Conservation (phyloP, 2,113 vertebrate species). For the Bostrychus sinensis region DNA sequence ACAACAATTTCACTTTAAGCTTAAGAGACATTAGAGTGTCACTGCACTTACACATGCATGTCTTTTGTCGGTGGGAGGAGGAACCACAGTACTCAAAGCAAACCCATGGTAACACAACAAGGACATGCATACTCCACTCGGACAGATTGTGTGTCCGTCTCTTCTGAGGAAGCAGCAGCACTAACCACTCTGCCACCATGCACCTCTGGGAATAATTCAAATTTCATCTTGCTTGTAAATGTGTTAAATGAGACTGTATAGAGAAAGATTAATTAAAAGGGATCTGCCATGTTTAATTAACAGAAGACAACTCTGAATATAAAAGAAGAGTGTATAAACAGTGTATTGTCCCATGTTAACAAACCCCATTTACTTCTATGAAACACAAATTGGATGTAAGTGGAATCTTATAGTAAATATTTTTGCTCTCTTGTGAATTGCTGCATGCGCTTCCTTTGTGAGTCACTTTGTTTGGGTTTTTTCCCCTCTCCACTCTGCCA, state of each 20-base stretch:
- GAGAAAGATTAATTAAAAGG: background rate
- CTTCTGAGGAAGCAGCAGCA: background rate
- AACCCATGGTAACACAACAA: background rate
- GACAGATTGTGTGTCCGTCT: too few species aligned
- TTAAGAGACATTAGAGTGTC: too few species aligned
- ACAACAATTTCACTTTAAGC: too few species aligned
- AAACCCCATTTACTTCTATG: slow-evolving; percentile 15
- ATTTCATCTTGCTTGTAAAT: background rate
- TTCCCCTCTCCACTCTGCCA: slow-evolving; percentile 35
- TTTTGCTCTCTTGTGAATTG: slow-evolving; percentile 18
- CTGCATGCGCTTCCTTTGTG: slow-evolving; percentile 42
- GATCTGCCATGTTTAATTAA: background rate
- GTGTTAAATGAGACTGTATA: background rate
- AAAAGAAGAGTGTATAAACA: background rate
- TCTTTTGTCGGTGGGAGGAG: background rate
- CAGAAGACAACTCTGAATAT: background rate
- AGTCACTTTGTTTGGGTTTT: slow-evolving; percentile 41
- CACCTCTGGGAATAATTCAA: background rate
- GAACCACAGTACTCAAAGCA: too few species aligned
- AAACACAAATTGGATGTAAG: slow-evolving; percentile 62
- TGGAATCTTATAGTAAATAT: slow-evolving; percentile 32
- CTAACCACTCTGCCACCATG: background rate
- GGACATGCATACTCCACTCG: background rate
- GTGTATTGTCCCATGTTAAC: background rate
- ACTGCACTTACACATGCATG: background rate